phyloP scores from a whole-genome alignment of 2,888 invertebrate genomes.

The Cosmia pyralina region DNA sequence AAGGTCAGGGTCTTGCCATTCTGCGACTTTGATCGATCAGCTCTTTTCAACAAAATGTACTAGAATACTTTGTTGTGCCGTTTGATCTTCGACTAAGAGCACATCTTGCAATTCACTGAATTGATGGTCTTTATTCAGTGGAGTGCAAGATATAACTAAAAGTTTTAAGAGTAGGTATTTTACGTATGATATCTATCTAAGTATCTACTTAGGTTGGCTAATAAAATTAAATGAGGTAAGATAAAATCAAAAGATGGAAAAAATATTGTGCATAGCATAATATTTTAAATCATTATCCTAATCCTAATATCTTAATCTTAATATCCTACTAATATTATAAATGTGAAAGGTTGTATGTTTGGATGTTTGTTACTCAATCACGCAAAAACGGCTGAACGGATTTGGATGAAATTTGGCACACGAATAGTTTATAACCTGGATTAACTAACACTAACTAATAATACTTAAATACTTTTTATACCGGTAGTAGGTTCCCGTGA shows the following conservation, averaged over 20 bases:
- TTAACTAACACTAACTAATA: too few species aligned
- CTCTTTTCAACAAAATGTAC: conserved; percentile 32
- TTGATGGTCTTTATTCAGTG: conserved; percentile 27
- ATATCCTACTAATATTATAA: too few species aligned
- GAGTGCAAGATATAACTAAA: conserved; percentile 2
- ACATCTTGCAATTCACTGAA: conserved; percentile 29
- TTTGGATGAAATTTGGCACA: too few species aligned
- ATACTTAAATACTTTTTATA: too few species aligned
- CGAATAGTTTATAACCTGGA: too few species aligned
- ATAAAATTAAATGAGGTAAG: background rate
- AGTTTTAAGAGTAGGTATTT: background rate
- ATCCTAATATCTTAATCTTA: too few species aligned
- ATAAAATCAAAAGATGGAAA: background rate
- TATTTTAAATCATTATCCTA: background rate
- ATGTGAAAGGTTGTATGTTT: too few species aligned
- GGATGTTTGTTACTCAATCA: too few species aligned
- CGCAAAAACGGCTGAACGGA: too few species aligned
- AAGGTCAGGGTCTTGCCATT: conserved; percentile 28
- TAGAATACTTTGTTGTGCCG: conserved; percentile 23
- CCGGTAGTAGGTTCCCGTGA: too few species aligned
- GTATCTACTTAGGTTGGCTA: background rate
- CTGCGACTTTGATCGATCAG: conserved; percentile 36
- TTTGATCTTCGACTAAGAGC: conserved; percentile 24
- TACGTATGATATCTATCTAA: background rate
- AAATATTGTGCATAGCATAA: background rate